Percentiles rank a stretch among this genome's conserved stretches.
phyloP scores from a whole-genome alignment of 2,113 vertebrate species.

The Climacteris rufus region DNA sequence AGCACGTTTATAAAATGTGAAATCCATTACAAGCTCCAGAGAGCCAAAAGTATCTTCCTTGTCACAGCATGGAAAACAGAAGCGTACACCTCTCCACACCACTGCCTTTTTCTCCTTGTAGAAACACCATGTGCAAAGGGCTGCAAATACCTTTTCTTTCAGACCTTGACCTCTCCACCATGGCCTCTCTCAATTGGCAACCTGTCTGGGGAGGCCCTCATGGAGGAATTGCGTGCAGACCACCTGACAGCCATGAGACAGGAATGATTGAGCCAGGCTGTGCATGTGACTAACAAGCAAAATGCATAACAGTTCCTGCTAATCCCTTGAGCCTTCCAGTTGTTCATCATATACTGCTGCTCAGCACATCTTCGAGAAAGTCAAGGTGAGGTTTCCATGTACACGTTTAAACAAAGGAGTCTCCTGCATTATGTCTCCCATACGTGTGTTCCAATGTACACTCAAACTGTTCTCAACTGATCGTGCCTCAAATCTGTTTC shows the following conservation, averaged over 20 bases:
- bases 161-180: not conserved
- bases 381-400: not conserved
- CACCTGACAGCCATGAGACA: constrained; percentile 35
- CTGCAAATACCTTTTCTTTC: not conserved
- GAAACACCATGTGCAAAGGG: not conserved
- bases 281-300: not conserved
- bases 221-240: fast-evolving
- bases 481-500: not conserved
- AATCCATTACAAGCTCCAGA: not conserved
- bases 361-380: not conserved
- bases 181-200: not conserved
- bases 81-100: not conserved
- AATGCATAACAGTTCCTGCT: not conserved
- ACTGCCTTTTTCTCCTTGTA: not conserved
- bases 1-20: not conserved
- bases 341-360: not conserved
- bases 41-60: not conserved
- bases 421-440: fast-evolving
- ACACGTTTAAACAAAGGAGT: not conserved
- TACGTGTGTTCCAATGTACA: fast-evolving
- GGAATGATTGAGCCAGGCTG: not conserved
- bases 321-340: constrained; percentile 41
- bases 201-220: not conserved
- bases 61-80: not conserved
- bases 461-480: fast-evolving